Evolutionary conservation across 2,797 vertebrate genomes (phyloP).

Genomic region (Gymnocypris eckloni): DNA sequence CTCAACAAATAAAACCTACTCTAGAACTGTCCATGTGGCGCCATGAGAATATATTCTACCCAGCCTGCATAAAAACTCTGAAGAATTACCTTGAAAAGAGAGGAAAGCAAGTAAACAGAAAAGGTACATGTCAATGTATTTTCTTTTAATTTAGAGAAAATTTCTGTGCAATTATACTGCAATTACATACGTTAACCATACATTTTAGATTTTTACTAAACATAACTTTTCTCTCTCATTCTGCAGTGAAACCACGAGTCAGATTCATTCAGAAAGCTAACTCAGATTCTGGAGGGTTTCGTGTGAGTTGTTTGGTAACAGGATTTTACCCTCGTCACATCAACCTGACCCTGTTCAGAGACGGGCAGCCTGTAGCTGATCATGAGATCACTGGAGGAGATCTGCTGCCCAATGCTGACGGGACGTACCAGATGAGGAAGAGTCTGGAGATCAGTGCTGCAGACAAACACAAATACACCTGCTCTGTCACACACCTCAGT

Average conservation of each 20-base stretch:
- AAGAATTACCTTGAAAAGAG: neutral
- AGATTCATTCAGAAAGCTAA: neutral
- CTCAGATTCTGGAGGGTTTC: neutral
- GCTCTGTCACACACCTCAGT: neutral
- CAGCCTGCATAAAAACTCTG: neutral
- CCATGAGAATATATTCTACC: neutral
- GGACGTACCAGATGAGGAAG: constrained; percentile 62
- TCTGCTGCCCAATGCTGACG: constrained; percentile 57
- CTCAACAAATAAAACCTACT: neutral
- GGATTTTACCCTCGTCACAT: constrained; percentile 49
- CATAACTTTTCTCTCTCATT: neutral
- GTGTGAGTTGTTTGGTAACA: constrained; percentile 1
- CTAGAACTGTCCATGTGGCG: constrained; percentile 7
- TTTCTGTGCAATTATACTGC: neutral
- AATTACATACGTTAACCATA: neutral
- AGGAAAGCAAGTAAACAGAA: neutral
- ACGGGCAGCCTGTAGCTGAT: constrained; percentile 37
- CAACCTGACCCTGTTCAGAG: constrained; percentile 47
- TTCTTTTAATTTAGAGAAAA: neutral
- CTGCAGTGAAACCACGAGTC: neutral
- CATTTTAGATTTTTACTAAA: neutral
- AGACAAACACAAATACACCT: neutral
- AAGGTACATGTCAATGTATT: neutral
- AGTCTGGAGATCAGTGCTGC: neutral
- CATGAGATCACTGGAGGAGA: constrained; percentile 50